Base-by-base conservation (phyloP, 2,113 vertebrate genomes). In the Pundamilia nyererei region DNA sequence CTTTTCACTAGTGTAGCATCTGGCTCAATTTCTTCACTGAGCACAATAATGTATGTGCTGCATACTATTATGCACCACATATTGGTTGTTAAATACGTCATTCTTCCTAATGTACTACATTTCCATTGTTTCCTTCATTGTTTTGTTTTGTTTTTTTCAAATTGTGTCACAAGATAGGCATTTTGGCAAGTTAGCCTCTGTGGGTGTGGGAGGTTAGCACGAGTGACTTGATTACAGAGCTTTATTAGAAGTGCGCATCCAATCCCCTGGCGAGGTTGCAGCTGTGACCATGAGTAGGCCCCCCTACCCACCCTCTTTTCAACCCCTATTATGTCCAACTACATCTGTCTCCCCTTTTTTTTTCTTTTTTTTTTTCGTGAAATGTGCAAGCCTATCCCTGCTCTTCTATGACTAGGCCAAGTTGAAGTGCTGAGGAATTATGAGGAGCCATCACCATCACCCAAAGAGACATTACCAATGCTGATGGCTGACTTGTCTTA, bases 151-250 rank as follows among this genome's bases (percentile, higher is more conserved):
- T 85, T 85, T 70, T 35, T 35, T n/a, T 70, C 65, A 31, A 70
- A 54, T 77, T 90, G 82, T 87, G 81, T 95, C 89, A 93, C 91
- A 68, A 91, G 87, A 89, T 83, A 94, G 77, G 87, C 89, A 92
- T 93, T 92, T 93, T 93, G 87, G 89, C 89, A 87, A 87, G 84
- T 91, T 56, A 2, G 83, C 79, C 87, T 91, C 80, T 58, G 72
- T 93, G 93, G 93, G 94, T 93, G 95, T 94, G 92, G 91, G 87
- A 93, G 89, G 89, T 89, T 90, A 93, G 83, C 84, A 85, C 72
- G 40, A 91, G 90, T 79, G 80, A 89, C 92, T 92, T 95, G 92
- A 96, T 95, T 95, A 93, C 90, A 94, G 90, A 86, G 88, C 83
- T 94, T 92, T 90, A 89, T 90, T 93, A 93, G 84, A 88, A 87